Base-by-base conservation (phyloP, 2,113 vertebrate species). In the Entelurus aequoreus region DNA sequence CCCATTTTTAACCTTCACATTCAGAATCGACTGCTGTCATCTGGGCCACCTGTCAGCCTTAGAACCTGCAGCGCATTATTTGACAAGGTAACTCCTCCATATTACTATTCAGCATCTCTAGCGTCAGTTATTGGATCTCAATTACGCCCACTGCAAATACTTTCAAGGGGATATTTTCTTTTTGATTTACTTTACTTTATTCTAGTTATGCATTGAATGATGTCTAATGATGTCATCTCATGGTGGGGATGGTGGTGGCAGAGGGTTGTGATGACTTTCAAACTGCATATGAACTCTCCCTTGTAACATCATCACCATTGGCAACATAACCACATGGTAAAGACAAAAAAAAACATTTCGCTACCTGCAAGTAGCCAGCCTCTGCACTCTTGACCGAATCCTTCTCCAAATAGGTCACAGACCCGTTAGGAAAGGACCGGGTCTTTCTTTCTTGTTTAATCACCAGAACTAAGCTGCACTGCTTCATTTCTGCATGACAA, bases 11-110 rank as follows among this genome's bases (percentile, higher is more conserved):
- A 87, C 87, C 88, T 89, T 81, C 86, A 89, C 85, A 90, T 89
- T 90, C 89, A 92, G 90, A 92, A 91, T 81, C 90, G 90, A 57
- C 88, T 91, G 88, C 89, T 92, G 90, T 92, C 90, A 74, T 91
- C 90, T 75, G 90, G 88, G 84, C 89, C 90, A 79, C 89, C 90
- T 66, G 86, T 92, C 88, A 91, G 89, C 88, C 85, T 91, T 87
- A 92, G 90, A 89, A 89, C 87, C 89, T 90, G 84, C 90, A 90
- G 90, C 87, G 88, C 87, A 71, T 87, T 92, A 80, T 90, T 85
- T 87, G 90, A 92, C 83, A 90, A 92, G 90, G 90, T 92, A 91
- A 90, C 75, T 85, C 71, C 84, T 90, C 83, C 80, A 72, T 72
- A 83, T 86, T 84, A 83, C 68, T 86, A 44, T 72, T 84, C 77